Base-by-base conservation (phyloP, 2,797 vertebrate genomes). In the Gallinago solitaria region DNA sequence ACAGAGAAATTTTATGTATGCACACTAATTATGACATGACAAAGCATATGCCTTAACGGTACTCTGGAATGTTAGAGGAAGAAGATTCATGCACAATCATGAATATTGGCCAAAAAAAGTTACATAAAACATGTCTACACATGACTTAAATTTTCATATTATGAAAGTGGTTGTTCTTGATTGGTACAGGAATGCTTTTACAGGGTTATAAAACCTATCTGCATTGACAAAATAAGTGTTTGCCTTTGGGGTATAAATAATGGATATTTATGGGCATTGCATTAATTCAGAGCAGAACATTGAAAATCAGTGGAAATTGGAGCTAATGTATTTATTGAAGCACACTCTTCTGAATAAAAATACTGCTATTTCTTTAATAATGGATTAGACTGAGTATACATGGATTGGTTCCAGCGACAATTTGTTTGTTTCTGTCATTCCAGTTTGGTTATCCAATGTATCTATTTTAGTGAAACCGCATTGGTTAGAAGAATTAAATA, bases 401-500 rank as follows among this genome's bases (percentile, higher is more conserved):
- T 93, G 92, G 74, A 76, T 87, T 95, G 27, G 6, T 95, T 89
- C 73, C 76, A 90, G 57, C 78, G 60, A 81, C 73, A 91, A 74
- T 93, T 95, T 93, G 78, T 94, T 96, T 92, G 75, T 86, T 94
- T 96, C 73, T 93, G 50, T 93, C 86, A 87, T 82, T 89, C 65
- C 78, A 78, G 64, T 41, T 94, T 84, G 63, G 35, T 92, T 96
- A 92, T 64, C 74, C 75, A 90, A 67, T 93, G 81, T 81, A 64
- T 84, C 74, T 95, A 63, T 93, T 97, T 95, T 87, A 95, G 80
- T 90, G 77, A 63, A 95, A 92, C 28, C 59, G 63, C 87, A 71
- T 60, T 93, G 89, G 48, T 84, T 89, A 57, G 60, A 91, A 81
- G 94, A 95, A 96, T 96, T 96, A 90, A 96, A 85, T 78, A 93